Evolutionary conservation across 2,797 vertebrate genomes (phyloP).

Genomic region (Gallinago stenura): DNA sequence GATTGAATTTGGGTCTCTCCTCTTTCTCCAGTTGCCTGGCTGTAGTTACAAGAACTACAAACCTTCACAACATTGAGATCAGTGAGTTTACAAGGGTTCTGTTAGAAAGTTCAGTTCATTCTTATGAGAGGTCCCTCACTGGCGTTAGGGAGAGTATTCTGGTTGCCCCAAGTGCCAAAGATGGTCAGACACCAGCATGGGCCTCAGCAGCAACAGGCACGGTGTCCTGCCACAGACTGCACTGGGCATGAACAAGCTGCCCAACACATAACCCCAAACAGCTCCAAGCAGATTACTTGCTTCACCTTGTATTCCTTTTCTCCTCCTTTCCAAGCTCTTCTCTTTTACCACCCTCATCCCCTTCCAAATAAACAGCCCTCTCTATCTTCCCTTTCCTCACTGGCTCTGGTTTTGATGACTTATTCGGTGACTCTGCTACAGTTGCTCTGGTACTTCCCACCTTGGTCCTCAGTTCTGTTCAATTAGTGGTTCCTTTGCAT

Average conservation of each 20-base stretch:
- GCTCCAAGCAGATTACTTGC: neutral
- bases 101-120: neutral
- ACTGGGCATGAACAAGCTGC: neutral
- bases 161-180: rapidly evolving
- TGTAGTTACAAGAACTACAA: neutral
- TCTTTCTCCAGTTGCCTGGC: neutral
- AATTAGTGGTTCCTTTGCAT: neutral
- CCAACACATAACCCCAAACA: neutral
- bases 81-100: neutral
- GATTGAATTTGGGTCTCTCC: neutral
- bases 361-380: neutral
- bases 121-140: neutral
- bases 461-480: neutral
- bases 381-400: neutral
- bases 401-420: neutral
- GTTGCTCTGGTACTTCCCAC: neutral
- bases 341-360: neutral
- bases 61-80: neutral
- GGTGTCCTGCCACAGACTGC: neutral
- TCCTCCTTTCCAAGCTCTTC: neutral
- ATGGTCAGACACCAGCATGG: neutral
- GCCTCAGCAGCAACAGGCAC: neutral
- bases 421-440: neutral
- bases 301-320: neutral
- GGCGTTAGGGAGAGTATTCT: neutral